Base-by-base conservation (phyloP, 2,797 vertebrate genomes). In the Sparus aurata region DNA sequence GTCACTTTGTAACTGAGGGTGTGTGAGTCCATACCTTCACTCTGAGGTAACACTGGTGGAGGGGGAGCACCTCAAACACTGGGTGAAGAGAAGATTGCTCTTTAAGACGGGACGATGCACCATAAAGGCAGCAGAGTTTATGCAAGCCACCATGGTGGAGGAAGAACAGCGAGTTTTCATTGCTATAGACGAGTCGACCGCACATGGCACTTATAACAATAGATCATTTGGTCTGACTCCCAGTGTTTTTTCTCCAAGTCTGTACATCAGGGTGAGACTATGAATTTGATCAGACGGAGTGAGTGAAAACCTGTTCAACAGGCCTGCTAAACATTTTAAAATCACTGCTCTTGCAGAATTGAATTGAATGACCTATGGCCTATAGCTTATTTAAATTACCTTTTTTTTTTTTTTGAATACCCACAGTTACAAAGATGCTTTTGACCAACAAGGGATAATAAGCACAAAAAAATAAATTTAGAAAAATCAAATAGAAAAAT, bases 401-500 rank as follows among this genome's bases (percentile, higher is more conserved):
- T 78, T 73, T 45, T 71, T 57, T 64, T 57, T 49, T 60, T 65
- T 27, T 27, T 65, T 61, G 75, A 91, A 85, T 90, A 95, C 94
- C 94, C 94, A 89, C 94, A 93, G 95, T 95, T 94, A 93, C 95
- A 95, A 95, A 95, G 94, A 94, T 93, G 84, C 87, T 87, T 91
- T 92, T 79, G 49, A 92, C 92, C 88, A 91, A 90, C 87, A 87
- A 92, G 90, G 90, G 87, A 93, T 92, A 93, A 94, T 88, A 94
- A 95, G 94, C 95, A 95, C 94, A 94, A 93, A 95, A 94, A 95
- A 94, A 94, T 90, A 90, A 93, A 89, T 93, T 91, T 94, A 94
- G 94, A 95, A 94, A 93, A 95, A 93, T 94, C 87, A 93, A 92
- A 94, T 95, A 95, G 91, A 95, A 96, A 96, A 96, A 95, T 95